These are phyloP conservation scores for Cartodere bifasciata DNA, from an alignment of 2,888 invertebrate species.

Conservation along the genomic window DNA sequence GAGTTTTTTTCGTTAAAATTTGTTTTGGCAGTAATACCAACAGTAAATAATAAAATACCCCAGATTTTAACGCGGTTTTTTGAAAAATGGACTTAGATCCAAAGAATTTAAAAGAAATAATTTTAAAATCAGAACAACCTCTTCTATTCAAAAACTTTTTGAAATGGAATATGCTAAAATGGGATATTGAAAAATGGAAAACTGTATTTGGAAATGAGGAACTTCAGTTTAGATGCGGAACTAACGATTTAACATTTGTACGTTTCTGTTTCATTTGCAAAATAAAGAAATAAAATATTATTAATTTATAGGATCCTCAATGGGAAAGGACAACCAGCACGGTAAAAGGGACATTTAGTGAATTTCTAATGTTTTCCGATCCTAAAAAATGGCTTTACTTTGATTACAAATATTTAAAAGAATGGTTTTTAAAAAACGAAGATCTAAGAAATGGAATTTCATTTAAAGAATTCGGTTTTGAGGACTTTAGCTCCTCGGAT, in stretches of 20 bases:
- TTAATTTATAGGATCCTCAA: slow-evolving; percentile 49
- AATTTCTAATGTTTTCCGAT: slow-evolving; percentile 42
- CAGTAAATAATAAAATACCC: too few species aligned
- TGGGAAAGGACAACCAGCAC: slow-evolving; percentile 66
- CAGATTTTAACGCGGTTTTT: too few species aligned
- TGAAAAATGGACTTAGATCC: too few species aligned
- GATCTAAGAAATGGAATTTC: slow-evolving; percentile 46
- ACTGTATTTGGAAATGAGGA: slow-evolving; percentile 41
- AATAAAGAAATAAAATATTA: too few species aligned
- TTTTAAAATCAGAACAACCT: slow-evolving; percentile 32
- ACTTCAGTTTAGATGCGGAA: slow-evolving; percentile 45
- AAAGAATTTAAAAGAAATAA: slow-evolving; percentile 13
- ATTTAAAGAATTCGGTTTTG: slow-evolving; percentile 63
- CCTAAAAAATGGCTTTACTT: slow-evolving; percentile 62
- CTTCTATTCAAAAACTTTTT: slow-evolving; percentile 42
- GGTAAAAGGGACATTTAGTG: slow-evolving; percentile 44
- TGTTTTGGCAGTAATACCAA: too few species aligned
- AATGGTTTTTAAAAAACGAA: slow-evolving; percentile 47
- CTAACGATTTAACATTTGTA: slow-evolving; percentile 19
- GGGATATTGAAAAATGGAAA: slow-evolving; percentile 48
- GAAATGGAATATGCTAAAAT: slow-evolving; percentile 46
- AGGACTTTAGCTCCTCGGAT: slow-evolving; percentile 49
- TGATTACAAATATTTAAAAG: slow-evolving; percentile 70
- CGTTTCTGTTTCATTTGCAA: too few species aligned
- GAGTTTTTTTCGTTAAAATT: too few species aligned